Conservation (phyloP, 1,140 invertebrate species). For the Anagrus nilaparvatae region DNA sequence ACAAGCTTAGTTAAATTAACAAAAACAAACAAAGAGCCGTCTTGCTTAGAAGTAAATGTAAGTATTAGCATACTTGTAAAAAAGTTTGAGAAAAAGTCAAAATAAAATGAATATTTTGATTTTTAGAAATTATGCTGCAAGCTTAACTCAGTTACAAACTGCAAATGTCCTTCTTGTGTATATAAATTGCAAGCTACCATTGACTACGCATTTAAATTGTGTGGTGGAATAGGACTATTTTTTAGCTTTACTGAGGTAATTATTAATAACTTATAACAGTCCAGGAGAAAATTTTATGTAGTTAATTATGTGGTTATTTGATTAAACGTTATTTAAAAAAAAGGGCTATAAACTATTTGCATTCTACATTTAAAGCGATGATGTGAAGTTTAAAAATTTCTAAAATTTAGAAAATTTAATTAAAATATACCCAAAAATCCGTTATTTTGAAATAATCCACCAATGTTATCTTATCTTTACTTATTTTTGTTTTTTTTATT, state of each 20-base stretch:
- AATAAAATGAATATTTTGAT: constrained; percentile 12
- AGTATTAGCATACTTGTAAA: constrained; percentile 26
- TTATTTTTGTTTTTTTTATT: too few relatives aligned
- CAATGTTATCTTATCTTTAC: too few relatives aligned
- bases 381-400: too few relatives aligned
- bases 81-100: constrained; percentile 20
- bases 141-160: constrained; percentile 26
- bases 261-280: neutral
- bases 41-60: constrained; percentile 51
- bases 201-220: constrained; percentile 77
- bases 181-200: constrained; percentile 66
- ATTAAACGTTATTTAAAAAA: too few relatives aligned
- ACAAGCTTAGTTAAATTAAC: constrained; percentile 1
- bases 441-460: too few relatives aligned
- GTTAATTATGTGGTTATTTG: too few relatives aligned
- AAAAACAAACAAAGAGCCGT: neutral
- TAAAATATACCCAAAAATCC: too few relatives aligned
- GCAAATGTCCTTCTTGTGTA: constrained; percentile 64
- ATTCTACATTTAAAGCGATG: too few relatives aligned
- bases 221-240: constrained; percentile 87
- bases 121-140: constrained; percentile 40
- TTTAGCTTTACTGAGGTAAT: constrained; percentile 96
- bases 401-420: too few relatives aligned
- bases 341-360: too few relatives aligned
- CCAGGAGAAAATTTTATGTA: too few relatives aligned